phyloP scores from a whole-genome alignment of 2,797 vertebrate genomes.

The Hirundo rustica region DNA sequence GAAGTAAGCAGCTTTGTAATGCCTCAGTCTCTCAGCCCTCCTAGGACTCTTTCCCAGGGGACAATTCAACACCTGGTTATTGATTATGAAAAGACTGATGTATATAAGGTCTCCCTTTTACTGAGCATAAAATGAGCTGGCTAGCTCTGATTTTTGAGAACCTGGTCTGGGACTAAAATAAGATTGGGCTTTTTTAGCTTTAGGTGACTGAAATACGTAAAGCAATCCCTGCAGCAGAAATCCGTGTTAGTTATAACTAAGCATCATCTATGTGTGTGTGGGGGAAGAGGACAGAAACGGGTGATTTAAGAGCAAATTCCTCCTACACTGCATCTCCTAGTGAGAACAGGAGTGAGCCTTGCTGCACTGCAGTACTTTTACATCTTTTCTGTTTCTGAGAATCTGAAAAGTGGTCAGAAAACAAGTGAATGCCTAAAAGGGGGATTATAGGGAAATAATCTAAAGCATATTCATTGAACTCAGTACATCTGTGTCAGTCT shows the following conservation, averaged over 20 bases:
- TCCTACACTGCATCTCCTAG: not conserved
- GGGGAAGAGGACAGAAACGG: not conserved
- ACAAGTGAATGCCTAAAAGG: not conserved
- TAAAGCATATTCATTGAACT: not conserved
- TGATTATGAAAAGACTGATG: not conserved
- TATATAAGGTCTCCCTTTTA: not conserved
- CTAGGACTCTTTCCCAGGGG: not conserved
- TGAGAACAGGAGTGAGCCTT: not conserved
- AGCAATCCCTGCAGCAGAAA: slow-evolving; percentile 6
- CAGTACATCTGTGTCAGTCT: not conserved
- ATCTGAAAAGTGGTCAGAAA: not conserved
- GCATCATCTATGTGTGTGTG: not conserved
- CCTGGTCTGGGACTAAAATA: not conserved
- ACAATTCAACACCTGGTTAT: not conserved
- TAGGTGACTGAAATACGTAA: not conserved
- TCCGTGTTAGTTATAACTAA: not conserved
- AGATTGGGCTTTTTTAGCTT: not conserved
- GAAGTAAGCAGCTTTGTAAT: not conserved
- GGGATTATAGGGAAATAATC: not conserved
- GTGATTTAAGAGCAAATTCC: slow-evolving; percentile 18
- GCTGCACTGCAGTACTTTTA: slow-evolving; percentile 30
- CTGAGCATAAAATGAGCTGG: not conserved
- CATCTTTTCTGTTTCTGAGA: not conserved
- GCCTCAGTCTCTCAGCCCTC: not conserved
- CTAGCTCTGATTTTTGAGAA: not conserved